Conservation (phyloP, 1,140 invertebrate genomes). For the Stratiolaelaps scimitus region DNA sequence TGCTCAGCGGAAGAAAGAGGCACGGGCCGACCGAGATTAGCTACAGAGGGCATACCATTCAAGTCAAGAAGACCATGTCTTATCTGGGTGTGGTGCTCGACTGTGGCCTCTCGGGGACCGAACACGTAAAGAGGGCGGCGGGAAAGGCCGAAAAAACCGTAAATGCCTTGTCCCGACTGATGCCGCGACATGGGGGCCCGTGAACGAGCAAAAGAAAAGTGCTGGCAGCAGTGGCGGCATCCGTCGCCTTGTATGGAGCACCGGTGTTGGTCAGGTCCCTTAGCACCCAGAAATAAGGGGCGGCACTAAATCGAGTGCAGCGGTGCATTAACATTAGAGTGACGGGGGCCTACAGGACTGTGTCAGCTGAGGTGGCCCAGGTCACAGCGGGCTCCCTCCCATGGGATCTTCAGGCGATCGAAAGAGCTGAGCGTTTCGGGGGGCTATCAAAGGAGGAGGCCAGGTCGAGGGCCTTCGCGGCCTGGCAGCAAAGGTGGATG, state of each 20-base stretch:
- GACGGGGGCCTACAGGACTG: neutral
- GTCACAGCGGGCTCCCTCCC: neutral
- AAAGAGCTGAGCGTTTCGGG: neutral
- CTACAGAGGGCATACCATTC: neutral
- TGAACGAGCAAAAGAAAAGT: neutral
- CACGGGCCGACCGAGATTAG: no score
- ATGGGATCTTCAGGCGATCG: neutral
- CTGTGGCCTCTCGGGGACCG: neutral
- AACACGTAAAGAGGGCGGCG: neutral
- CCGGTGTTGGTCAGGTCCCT: neutral
- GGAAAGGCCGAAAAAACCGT: neutral
- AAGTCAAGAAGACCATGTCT: neutral
- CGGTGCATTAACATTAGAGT: neutral
- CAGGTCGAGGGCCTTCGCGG: neutral
- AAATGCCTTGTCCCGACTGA: neutral
- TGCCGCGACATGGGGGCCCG: neutral
- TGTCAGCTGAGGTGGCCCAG: neutral
- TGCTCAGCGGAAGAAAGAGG: no score
- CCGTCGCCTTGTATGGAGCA: neutral
- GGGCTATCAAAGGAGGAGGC: no score
- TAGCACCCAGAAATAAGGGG: neutral
- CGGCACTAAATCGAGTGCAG: neutral
- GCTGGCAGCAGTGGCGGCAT: slow-evolving; percentile 4
- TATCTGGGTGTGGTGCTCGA: neutral
- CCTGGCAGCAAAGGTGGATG: neutral